Percentiles rank a stretch among this genome's conserved stretches.
These are phyloP conservation scores for Lithophane socia DNA, from an alignment of 2,888 invertebrate species.

Conservation along the genomic window DNA sequence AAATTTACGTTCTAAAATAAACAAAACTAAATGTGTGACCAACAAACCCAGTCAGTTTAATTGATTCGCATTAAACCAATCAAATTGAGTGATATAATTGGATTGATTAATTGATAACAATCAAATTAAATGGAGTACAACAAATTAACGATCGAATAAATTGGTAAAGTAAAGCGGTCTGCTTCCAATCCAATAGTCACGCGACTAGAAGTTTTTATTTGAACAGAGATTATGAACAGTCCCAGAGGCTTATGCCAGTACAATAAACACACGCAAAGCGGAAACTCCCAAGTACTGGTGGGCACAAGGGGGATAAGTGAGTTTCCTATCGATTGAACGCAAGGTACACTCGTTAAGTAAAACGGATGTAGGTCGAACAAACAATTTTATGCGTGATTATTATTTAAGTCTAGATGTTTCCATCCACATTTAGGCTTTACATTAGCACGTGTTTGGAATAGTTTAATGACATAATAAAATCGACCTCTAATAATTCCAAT, in stretches of 20 bases:
- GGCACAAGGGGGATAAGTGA: conserved; percentile 70
- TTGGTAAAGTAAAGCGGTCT: conserved; percentile 63
- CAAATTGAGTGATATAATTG: conserved; percentile 52
- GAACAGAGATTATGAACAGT: conserved; percentile 69
- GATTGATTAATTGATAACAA: conserved; percentile 65
- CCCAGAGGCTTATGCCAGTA: conserved; percentile 68
- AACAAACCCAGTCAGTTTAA: conserved; percentile 16
- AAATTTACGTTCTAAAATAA: neutral
- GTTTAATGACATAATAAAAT: conserved; percentile 16
- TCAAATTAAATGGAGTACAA: conserved; percentile 62
- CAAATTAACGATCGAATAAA: conserved; percentile 63
- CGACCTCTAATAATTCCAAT: too few relatives aligned
- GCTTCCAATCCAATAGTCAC: conserved; percentile 61
- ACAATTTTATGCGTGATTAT: conserved; percentile 71
- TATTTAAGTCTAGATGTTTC: conserved; percentile 70
- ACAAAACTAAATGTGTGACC: neutral
- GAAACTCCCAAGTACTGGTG: conserved; percentile 60
- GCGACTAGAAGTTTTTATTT: conserved; percentile 70
- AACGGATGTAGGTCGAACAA: conserved; percentile 75
- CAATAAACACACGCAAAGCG: conserved; percentile 69
- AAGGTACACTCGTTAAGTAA: conserved; percentile 75
- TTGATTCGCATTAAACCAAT: conserved; percentile 35
- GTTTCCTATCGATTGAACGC: conserved; percentile 79
- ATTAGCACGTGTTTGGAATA: conserved; percentile 41
- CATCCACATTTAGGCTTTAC: conserved; percentile 57